These are phyloP conservation scores for Hypotaenidia okinawae DNA, from an alignment of 2,797 vertebrate genomes.

Conservation along the genomic window DNA sequence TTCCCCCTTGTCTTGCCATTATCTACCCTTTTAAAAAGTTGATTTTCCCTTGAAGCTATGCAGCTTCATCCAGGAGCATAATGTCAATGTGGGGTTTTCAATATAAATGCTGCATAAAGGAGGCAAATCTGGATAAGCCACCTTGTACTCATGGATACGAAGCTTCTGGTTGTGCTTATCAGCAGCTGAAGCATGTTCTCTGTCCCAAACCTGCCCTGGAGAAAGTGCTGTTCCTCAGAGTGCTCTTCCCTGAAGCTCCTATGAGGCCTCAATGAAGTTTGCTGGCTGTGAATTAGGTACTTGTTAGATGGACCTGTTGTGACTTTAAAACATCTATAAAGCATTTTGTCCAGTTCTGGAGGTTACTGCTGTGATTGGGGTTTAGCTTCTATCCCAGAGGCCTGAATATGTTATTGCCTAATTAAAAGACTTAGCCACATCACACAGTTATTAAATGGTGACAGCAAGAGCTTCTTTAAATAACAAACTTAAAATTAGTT, in stretches of 20 bases:
- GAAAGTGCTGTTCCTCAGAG: background rate
- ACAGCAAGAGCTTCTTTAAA: background rate
- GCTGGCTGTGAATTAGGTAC: background rate
- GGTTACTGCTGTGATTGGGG: background rate
- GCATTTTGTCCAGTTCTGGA: background rate
- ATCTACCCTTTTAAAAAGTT: too few relatives aligned
- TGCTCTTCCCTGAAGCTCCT: background rate
- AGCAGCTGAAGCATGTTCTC: background rate
- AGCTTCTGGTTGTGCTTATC: background rate
- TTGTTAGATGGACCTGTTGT: background rate
- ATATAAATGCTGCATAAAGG: background rate
- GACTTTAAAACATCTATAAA: background rate
- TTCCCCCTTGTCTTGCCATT: too few relatives aligned
- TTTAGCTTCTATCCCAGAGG: background rate
- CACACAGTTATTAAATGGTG: background rate
- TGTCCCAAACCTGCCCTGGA: background rate
- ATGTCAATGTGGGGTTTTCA: slow-evolving; percentile 3
- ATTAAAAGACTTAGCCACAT: background rate
- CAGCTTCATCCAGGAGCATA: slow-evolving; percentile 11
- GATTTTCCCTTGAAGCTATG: slow-evolving; percentile 26
- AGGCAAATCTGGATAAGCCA: background rate
- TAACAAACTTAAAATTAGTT: background rate
- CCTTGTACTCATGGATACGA: background rate
- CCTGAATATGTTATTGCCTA: background rate
- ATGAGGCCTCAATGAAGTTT: rapidly evolving